A percentile compares a stretch with the other conserved stretches of the same genome.
These are phyloP conservation scores for Drosophila prostipennis DNA, from an alignment of 2,888 invertebrate species.

Conservation along the genomic window DNA sequence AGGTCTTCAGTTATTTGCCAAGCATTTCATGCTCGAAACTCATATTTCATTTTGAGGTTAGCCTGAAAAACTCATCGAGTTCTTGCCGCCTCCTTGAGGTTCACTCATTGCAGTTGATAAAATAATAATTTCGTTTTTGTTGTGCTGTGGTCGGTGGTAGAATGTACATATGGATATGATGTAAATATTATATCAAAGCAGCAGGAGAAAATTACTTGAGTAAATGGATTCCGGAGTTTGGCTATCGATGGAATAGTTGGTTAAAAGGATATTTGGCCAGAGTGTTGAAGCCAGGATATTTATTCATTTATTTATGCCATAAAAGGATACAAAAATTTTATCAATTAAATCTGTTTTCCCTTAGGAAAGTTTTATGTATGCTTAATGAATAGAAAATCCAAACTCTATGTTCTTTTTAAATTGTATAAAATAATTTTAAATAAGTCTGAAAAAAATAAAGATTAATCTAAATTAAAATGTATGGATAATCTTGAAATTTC, in stretches of 20 bases:
- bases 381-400: too few species aligned
- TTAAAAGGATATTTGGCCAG: not conserved
- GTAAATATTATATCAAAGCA: not conserved
- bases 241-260: not conserved
- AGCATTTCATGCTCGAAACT: conserved; percentile 18
- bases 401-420: too few species aligned
- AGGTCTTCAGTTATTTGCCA: conserved; percentile 36
- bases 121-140: conserved; percentile 19
- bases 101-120: conserved; percentile 14
- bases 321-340: not conserved
- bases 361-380: too few species aligned
- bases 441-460: too few species aligned
- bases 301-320: not conserved
- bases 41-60: conserved; percentile 31
- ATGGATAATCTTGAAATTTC: not conserved
- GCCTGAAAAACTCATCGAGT: conserved; percentile 10
- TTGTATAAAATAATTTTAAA: too few species aligned
- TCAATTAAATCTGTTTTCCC: not conserved
- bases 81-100: conserved; percentile 11
- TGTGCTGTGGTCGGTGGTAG: conserved; percentile 4
- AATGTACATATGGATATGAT: not conserved
- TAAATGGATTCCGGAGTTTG: not conserved
- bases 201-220: not conserved
- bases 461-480: not conserved
- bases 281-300: not conserved